Conservation (phyloP, 2,113 vertebrate species). For the Tamias sibiricus region DNA sequence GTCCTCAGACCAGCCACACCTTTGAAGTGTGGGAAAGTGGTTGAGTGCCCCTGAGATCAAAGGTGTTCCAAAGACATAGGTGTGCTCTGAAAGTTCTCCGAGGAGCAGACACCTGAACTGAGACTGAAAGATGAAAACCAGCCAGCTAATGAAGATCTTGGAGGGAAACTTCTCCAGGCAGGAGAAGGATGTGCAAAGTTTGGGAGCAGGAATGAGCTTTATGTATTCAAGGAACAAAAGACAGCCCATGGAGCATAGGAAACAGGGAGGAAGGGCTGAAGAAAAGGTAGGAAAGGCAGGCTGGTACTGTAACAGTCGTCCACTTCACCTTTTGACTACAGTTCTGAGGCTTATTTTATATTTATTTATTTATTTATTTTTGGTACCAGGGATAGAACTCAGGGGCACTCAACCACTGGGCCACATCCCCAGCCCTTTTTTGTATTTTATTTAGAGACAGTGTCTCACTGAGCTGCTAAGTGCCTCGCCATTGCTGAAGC, state of each 20-base stretch:
- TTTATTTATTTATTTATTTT: too few species aligned
- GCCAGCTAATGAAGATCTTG: not conserved
- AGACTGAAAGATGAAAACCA: not conserved
- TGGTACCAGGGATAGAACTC: too few species aligned
- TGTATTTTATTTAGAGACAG: too few species aligned
- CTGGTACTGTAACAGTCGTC: not conserved
- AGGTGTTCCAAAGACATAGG: not conserved
- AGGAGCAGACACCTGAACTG: not conserved
- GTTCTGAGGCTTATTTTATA: too few species aligned
- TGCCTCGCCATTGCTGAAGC: too few species aligned
- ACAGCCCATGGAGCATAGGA: not conserved
- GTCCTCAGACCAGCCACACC: not conserved
- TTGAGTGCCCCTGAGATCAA: too few species aligned
- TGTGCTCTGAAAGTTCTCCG: not conserved
- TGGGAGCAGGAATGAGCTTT: not conserved
- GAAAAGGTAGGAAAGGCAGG: too few species aligned
- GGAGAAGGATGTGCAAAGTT: not conserved
- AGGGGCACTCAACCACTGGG: too few species aligned
- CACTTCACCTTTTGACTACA: too few species aligned
- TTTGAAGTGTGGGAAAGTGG: not conserved
- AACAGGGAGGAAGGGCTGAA: not conserved
- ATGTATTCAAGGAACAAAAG: not conserved
- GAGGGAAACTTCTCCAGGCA: not conserved
- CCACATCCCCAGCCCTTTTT: too few species aligned
- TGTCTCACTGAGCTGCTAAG: too few species aligned